Percentiles rank a stretch among this genome's conserved stretches.
phyloP scores from a whole-genome alignment of 2,888 invertebrate genomes.

The Acronicta leporina region DNA sequence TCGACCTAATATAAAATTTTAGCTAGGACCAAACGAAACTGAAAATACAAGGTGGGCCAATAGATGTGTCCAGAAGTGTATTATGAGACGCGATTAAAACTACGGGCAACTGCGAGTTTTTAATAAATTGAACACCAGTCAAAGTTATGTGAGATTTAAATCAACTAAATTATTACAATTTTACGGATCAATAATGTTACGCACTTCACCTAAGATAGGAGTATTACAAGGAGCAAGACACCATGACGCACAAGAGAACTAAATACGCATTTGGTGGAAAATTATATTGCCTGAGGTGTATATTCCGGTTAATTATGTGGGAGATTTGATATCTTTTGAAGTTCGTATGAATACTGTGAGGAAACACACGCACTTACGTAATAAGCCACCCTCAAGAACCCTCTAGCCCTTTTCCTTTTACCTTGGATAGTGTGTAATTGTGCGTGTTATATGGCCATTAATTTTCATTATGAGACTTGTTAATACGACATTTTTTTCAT shows the following conservation, averaged over 20 bases:
- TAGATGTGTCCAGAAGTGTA: too few species aligned
- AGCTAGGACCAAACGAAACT: too few species aligned
- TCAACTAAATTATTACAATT: slow-evolving; percentile 29
- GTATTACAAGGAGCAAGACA: slow-evolving; percentile 44
- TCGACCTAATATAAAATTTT: too few species aligned
- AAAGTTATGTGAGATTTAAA: neutral
- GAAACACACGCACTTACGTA: slow-evolving; percentile 29
- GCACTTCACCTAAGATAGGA: slow-evolving; percentile 15
- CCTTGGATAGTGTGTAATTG: slow-evolving; percentile 60
- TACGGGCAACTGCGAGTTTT: too few species aligned
- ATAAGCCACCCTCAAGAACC: slow-evolving; percentile 17
- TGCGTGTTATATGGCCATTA: slow-evolving; percentile 65
- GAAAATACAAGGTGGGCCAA: too few species aligned
- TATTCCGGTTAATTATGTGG: slow-evolving; percentile 38
- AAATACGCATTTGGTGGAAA: slow-evolving; percentile 37
- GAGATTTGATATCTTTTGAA: slow-evolving; percentile 30
- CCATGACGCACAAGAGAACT: slow-evolving; percentile 42
- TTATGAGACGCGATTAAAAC: too few species aligned
- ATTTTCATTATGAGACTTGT: slow-evolving; percentile 62
- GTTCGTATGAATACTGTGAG: slow-evolving; percentile 32
- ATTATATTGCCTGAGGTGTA: slow-evolving; percentile 40
- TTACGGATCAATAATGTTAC: slow-evolving; percentile 14
- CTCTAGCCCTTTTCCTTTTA: slow-evolving; percentile 52
- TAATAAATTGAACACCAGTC: too few species aligned
- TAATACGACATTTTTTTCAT: slow-evolving; percentile 62